Conservation (phyloP, 2,888 invertebrate genomes). For the Hydropsyche betteni region DNA sequence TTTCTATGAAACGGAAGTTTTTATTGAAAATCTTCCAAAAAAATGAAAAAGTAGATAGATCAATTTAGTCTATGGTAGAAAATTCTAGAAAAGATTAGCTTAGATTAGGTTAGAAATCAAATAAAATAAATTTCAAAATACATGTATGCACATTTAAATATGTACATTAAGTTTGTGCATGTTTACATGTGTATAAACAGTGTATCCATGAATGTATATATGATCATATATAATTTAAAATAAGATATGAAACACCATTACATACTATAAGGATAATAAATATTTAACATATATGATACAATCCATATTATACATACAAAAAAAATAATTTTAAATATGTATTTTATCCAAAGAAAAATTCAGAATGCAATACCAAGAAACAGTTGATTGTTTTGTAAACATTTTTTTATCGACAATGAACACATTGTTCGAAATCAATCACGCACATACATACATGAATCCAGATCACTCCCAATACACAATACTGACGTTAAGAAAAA, state of each 20-base stretch:
- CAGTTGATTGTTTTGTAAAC: not conserved
- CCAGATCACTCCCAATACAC: not conserved
- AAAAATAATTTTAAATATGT: no score
- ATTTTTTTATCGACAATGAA: slow-evolving; percentile 5
- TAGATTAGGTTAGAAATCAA: slow-evolving; percentile 36
- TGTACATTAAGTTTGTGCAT: not conserved
- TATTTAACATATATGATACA: slow-evolving; percentile 6
- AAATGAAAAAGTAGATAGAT: slow-evolving; percentile 36
- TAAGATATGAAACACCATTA: slow-evolving; percentile 33
- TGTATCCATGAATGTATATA: slow-evolving; percentile 22
- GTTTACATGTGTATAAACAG: not conserved
- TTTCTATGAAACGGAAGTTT: slow-evolving; percentile 17
- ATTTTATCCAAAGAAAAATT: not conserved
- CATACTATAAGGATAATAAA: slow-evolving; percentile 21
- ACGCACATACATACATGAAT: not conserved
- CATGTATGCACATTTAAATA: not conserved
- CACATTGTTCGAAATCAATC: not conserved
- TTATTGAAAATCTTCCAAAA: slow-evolving; percentile 27
- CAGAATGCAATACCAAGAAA: not conserved
- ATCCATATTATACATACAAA: no score
- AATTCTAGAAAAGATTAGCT: slow-evolving; percentile 36
- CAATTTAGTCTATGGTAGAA: slow-evolving; percentile 38
- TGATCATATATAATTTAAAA: slow-evolving; percentile 8
- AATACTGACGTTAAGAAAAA: not conserved
- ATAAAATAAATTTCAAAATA: slow-evolving; percentile 19